These are phyloP conservation scores for Amphipyra tragopoginis DNA, from an alignment of 2,888 invertebrate genomes.

Conservation along the genomic window DNA sequence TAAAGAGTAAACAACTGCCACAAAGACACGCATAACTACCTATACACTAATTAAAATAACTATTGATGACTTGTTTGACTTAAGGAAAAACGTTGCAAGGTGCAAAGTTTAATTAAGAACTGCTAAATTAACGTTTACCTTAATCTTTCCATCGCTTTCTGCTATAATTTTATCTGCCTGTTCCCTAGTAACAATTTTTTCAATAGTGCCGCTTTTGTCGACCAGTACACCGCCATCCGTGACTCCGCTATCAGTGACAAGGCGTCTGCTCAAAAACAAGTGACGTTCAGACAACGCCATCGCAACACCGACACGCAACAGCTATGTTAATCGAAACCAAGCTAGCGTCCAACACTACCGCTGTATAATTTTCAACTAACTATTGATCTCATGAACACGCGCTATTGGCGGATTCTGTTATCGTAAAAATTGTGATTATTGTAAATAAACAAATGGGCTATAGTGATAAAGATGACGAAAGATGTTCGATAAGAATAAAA, in stretches of 20 bases:
- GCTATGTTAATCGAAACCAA: constrained; percentile 36
- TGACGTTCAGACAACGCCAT: constrained; percentile 72
- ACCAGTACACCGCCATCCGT: constrained; percentile 91
- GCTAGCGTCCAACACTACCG: constrained; percentile 61
- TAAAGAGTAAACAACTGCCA: neutral
- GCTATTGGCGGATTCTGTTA: constrained; percentile 47
- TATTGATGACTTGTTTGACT: too few relatives aligned
- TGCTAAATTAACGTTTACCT: constrained; percentile 78
- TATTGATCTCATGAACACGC: constrained; percentile 49
- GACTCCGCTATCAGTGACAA: constrained; percentile 88
- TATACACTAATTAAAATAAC: neutral
- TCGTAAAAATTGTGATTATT: constrained; percentile 51
- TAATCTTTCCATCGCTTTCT: constrained; percentile 84
- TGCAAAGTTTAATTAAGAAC: too few relatives aligned
- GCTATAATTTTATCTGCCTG: constrained; percentile 84
- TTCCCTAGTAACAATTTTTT: constrained; percentile 83
- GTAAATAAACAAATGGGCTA: constrained; percentile 56
- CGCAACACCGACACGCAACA: constrained; percentile 51
- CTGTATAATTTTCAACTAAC: constrained; percentile 62
- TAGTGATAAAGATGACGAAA: constrained; percentile 50
- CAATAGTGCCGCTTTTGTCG: constrained; percentile 89
- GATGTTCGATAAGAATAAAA: constrained; percentile 32
- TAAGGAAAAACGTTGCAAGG: constrained; percentile 2
- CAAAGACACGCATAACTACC: too few relatives aligned
- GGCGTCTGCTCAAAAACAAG: constrained; percentile 83